phyloP scores from a whole-genome alignment of 2,797 vertebrate species.

The Arctocebus calabarensis region DNA sequence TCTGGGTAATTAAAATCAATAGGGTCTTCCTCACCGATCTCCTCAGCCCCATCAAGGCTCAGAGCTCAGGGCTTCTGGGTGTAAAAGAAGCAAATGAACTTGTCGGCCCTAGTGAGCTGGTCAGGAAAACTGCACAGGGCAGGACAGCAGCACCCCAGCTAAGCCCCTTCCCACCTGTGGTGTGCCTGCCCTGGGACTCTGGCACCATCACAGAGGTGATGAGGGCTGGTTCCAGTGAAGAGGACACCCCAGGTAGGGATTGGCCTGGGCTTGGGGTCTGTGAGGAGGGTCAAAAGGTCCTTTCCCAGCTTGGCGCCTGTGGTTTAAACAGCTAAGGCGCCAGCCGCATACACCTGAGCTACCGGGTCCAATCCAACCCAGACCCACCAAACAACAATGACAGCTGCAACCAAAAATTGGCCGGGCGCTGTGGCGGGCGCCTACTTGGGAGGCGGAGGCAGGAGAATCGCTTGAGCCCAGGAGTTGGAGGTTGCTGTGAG shows the following conservation, averaged over 20 bases:
- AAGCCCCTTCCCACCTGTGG: neutral
- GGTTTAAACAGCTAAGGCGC: no score
- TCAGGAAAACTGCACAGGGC: no score
- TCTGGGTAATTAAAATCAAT: constrained; percentile 99
- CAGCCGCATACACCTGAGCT: no score
- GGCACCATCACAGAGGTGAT: constrained; percentile 70
- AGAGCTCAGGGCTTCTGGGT: constrained; percentile 82
- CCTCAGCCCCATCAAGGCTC: constrained; percentile 90
- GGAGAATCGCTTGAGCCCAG: no score
- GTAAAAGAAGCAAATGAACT: constrained; percentile 87
- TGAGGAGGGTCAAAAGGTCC: neutral
- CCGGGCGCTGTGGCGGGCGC: no score
- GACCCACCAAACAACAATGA: no score
- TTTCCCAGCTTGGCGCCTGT: neutral
- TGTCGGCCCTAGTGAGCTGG: neutral
- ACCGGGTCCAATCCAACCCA: no score
- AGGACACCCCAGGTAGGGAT: neutral
- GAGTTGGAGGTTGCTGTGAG: no score
- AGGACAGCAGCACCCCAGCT: fast-evolving
- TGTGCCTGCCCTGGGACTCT: neutral
- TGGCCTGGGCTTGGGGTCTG: neutral
- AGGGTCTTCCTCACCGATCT: constrained; percentile 94
- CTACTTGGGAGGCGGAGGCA: no score
- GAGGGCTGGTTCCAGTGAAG: neutral
- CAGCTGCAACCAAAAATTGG: no score